A percentile compares a stretch with the other conserved stretches of the same genome.
Evolutionary conservation across 2,113 vertebrate species (phyloP).

Genomic region (Uria lomvia): DNA sequence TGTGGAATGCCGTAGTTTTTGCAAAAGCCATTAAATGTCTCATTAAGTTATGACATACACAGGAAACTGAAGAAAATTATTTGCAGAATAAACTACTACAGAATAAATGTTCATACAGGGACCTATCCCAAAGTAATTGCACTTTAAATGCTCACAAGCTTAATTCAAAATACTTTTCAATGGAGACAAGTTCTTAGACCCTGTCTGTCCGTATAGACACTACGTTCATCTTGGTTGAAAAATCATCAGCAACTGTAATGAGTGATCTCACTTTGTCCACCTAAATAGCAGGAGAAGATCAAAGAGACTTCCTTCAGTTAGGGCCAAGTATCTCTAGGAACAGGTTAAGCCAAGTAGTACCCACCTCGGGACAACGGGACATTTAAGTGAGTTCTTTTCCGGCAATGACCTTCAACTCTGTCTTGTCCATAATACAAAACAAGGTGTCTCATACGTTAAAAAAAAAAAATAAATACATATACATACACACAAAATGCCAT

Average conservation of each 20-base stretch:
- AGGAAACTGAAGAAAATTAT: neutral
- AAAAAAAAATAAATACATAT: neutral
- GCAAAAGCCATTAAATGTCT: neutral
- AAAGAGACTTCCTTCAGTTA: neutral
- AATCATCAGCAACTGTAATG: neutral
- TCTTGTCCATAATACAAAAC: neutral
- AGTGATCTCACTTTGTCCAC: neutral
- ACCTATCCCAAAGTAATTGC: neutral
- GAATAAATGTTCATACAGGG: neutral
- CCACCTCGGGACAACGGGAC: neutral
- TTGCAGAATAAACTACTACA: neutral
- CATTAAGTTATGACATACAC: neutral
- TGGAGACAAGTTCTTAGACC: neutral
- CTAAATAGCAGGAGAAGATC: neutral
- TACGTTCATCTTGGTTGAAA: neutral
- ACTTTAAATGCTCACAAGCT: neutral
- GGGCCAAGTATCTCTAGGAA: neutral
- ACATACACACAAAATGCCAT: neutral
- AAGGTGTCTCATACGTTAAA: neutral
- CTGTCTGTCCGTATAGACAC: fast-evolving
- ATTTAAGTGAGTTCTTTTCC: fast-evolving
- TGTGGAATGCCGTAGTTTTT: neutral
- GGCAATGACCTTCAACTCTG: neutral
- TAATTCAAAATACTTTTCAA: neutral
- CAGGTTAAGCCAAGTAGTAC: neutral